These are phyloP conservation scores for Hydrotaea cyrtoneurina DNA, from an alignment of 2,888 invertebrate genomes.

Conservation along the genomic window DNA sequence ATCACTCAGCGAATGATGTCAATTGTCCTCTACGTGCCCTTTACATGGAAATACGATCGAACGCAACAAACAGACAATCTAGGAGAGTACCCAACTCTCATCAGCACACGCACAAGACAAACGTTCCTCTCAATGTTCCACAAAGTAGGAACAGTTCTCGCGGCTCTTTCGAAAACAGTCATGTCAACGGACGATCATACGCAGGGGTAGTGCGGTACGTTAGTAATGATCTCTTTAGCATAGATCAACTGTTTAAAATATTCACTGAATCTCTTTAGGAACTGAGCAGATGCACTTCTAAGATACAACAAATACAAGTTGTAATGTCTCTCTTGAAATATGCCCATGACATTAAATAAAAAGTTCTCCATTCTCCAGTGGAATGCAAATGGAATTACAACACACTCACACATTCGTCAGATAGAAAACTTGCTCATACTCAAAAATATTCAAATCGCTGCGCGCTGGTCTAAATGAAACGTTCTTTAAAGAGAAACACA, in stretches of 20 bases:
- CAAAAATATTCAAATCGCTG: not conserved
- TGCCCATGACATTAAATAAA: not conserved
- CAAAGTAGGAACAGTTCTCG: no score
- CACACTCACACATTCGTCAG: no score
- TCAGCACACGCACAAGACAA: no score
- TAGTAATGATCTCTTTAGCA: not conserved
- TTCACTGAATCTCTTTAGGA: not conserved
- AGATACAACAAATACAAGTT: not conserved
- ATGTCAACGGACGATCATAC: no score
- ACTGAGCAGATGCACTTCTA: not conserved
- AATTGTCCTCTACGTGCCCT: slow-evolving; percentile 1
- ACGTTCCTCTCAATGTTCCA: no score
- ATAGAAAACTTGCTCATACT: no score
- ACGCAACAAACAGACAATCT: no score
- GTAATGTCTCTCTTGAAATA: not conserved
- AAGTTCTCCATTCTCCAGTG: not conserved
- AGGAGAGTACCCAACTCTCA: no score
- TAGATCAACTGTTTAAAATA: not conserved
- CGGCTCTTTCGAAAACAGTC: no score
- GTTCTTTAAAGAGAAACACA: not conserved
- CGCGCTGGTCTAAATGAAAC: not conserved
- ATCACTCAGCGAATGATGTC: slow-evolving; percentile 24
- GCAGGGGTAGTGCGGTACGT: no score
- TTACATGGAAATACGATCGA: not conserved
- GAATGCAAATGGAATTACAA: no score